Base-by-base conservation (phyloP, 1,140 invertebrate genomes). In the Pissodes strobi region DNA sequence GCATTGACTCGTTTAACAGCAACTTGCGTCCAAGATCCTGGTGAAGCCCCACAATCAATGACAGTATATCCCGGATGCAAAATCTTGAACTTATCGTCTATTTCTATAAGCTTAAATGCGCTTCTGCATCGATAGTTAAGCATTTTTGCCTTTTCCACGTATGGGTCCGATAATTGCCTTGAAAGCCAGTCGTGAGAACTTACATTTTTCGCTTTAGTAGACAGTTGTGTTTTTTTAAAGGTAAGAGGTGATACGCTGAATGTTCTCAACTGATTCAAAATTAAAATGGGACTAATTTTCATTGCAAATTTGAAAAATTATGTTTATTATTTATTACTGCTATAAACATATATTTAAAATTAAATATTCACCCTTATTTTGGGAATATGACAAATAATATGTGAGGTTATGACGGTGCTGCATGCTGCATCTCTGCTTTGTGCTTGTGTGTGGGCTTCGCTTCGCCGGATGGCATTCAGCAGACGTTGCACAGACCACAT, bases 91-190 rank as follows among this genome's bases (percentile, higher is more conserved):
- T 86, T 90, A 10, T 96, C 88, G 78, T 99, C 86, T 17, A 99
- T 96, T 85, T 99, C 94, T 12, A 98, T 57, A n/a, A 99, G 78
- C 81, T 99, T 99, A 74, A 95, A 99, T 0, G 96, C 96, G 85
- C 95, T 98, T 53, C 97, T 84, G 79, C 96, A 98, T 72, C 95
- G 86, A 76, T 91, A 94, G 76, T 92, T 92, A 69, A 86, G 80
- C 69, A 86, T 84, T 75, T 84, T 88, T 3, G 95, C 91, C 79
- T 88, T 89, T 76, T 93, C 92, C 0, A 97, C 92, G 76, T 95
- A 99, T 0, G 91, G 91, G 84, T 99, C 97, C 58, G 86, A 86
- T 8, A 90, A 74, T 76, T 98, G 95, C 38, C 95, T 83, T 25
- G 77, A 82, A 1, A 98, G 69, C 95, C 96, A 99, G 74, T 90